phyloP scores from a whole-genome alignment of 2,888 invertebrate genomes.

The Cecidostiba fungosa region DNA sequence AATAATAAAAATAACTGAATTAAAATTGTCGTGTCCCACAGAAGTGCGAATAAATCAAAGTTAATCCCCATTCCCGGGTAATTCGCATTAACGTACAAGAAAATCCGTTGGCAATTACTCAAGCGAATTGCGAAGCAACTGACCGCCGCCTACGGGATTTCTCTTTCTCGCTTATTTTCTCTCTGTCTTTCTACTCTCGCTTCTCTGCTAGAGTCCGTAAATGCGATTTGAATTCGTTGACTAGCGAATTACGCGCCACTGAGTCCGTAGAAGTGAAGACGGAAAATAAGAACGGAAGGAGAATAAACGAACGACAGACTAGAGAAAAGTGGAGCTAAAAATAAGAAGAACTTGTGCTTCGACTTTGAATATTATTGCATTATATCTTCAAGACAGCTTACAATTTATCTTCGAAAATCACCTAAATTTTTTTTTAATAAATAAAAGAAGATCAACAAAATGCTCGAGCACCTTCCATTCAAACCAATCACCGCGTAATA shows the following conservation, averaged over 20 bases:
- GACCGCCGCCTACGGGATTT: slow-evolving; percentile 49
- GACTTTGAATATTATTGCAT: neutral
- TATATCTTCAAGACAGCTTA: no score
- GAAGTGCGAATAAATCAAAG: slow-evolving; percentile 42
- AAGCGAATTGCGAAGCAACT: slow-evolving; percentile 24
- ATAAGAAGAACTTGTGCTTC: neutral
- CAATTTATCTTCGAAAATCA: no score
- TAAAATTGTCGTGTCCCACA: neutral
- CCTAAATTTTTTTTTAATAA: neutral
- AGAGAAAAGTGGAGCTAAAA: neutral
- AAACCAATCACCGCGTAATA: neutral
- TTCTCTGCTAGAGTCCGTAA: slow-evolving; percentile 11
- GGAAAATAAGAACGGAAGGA: neutral
- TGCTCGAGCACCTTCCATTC: neutral
- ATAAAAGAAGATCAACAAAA: neutral
- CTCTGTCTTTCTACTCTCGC: slow-evolving; percentile 15
- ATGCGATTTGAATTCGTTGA: slow-evolving; percentile 62
- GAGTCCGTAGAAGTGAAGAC: slow-evolving; percentile 15
- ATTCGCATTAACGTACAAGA: slow-evolving; percentile 38
- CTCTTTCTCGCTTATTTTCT: neutral
- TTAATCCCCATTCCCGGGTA: slow-evolving; percentile 25
- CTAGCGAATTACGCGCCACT: slow-evolving; percentile 51
- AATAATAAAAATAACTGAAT: neutral
- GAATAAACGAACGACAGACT: neutral
- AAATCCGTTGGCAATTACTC: slow-evolving; percentile 36